A percentile compares a stretch with the other conserved stretches of the same genome.
phyloP scores from a whole-genome alignment of 2,888 invertebrate genomes.

The Sinopyrophorus schimmeli region DNA sequence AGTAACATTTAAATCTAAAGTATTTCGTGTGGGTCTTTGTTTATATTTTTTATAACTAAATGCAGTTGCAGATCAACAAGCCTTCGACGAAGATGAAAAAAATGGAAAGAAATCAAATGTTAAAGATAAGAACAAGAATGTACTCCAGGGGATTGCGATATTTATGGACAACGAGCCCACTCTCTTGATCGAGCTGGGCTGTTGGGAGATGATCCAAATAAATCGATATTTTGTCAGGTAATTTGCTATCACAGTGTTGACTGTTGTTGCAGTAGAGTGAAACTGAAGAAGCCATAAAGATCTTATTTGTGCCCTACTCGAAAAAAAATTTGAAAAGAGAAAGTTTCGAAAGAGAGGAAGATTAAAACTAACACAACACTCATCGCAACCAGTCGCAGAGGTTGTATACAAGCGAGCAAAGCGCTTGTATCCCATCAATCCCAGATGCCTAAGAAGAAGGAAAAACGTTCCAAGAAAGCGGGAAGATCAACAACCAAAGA shows the following conservation, averaged over 20 bases:
- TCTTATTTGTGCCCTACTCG: conserved; percentile 29
- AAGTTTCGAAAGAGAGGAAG: conserved; percentile 36
- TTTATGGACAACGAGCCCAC: conserved; percentile 78
- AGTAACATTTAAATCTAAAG: too few relatives aligned
- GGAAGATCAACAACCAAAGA: conserved; percentile 27
- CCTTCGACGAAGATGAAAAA: too few relatives aligned
- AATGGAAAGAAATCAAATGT: too few relatives aligned
- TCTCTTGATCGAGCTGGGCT: conserved; percentile 80
- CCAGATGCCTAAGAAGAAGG: conserved; percentile 45
- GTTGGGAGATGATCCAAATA: conserved; percentile 63
- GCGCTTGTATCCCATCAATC: conserved; percentile 44
- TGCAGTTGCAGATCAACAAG: too few relatives aligned
- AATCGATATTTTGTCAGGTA: conserved; percentile 54
- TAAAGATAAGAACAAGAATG: too few relatives aligned
- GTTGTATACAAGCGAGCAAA: conserved; percentile 51
- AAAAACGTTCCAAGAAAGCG: conserved; percentile 31
- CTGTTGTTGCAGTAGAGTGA: conserved; percentile 52
- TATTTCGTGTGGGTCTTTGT: too few relatives aligned
- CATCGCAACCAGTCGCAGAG: conserved; percentile 36
- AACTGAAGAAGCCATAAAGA: conserved; percentile 47
- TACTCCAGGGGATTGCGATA: conserved; percentile 77
- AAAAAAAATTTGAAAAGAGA: conserved; percentile 43
- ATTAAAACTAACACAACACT: conserved; percentile 8
- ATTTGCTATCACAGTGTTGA: conserved; percentile 51
- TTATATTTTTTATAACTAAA: too few relatives aligned